Base-by-base conservation (phyloP, 1,140 invertebrate genomes). In the Drosophila lini region DNA sequence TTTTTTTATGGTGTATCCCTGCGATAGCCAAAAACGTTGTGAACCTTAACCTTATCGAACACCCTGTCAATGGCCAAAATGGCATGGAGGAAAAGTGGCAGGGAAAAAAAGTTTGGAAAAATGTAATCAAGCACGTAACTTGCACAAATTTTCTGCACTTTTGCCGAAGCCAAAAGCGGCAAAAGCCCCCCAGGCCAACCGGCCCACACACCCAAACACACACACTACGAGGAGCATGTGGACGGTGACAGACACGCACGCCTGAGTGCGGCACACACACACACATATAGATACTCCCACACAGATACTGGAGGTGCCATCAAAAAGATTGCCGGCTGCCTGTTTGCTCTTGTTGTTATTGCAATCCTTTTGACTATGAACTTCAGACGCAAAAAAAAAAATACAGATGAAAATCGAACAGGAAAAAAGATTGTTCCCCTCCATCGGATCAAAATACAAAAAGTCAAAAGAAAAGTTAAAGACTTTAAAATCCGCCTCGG, bases 61-160 rank as follows among this genome's bases (percentile, higher is more conserved):
- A 59, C 55, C 80, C 75, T 55, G 70, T 85, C 81, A 85, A 63
- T 78, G 61, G 73, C 28, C 55, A 10, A 76, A 76, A 67, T 76
- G 74, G 62, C 60, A 50, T 47, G 38, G 45, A 44, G 50, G 41
- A 40, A 60, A 60, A 74, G 45, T 38, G 32, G 19, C 31, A 60
- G 57, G 36, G 47, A 75, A 76, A 82, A 82, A 74, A 83, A 85
- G 41, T 85, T 84, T 60, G 68, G 78, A 78, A 86, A 89, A 89
- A 89, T 81, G 74, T 89, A 89, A 90, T 89, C 84, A 89, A 89
- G 84, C 84, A 89, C 84, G 85, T 90, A 89, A 89, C 84, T 84
- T 89, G 85, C 80, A 89, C 78, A 89, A 90, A 89, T 90, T 89
- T 88, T 88, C 84, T 88, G 85, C 84, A 88, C 84, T 88, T 84